Evolutionary conservation across 2,888 invertebrate genomes (phyloP).

Genomic region (Dascillus cervinus): DNA sequence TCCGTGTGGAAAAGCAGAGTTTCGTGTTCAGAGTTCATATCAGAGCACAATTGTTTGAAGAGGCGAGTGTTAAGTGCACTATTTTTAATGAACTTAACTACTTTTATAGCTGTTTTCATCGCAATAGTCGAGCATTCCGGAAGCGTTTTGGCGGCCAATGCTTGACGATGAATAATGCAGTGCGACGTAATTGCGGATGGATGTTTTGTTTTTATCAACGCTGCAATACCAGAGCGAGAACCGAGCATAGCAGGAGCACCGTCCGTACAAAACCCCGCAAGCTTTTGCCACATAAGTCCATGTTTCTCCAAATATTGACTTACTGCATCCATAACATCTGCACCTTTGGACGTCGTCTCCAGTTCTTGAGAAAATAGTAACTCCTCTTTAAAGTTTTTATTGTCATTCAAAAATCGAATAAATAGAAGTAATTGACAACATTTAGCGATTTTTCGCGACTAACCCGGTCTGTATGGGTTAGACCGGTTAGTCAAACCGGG

Average conservation of each 20-base stretch:
- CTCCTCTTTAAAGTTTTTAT: conserved; percentile 13
- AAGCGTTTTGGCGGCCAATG: conserved; percentile 16
- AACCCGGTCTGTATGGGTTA: no score
- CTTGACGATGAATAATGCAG: conserved; percentile 11
- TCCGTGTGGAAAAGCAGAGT: conserved; percentile 4
- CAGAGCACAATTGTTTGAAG: conserved; percentile 8
- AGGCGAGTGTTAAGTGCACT: conserved; percentile 14
- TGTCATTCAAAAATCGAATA: conserved; percentile 15
- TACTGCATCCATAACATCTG: conserved; percentile 13
- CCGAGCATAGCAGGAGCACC: conserved; percentile 18
- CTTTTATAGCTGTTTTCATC: conserved; percentile 16
- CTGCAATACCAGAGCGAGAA: conserved; percentile 16
- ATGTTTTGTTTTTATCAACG: conserved; percentile 18
- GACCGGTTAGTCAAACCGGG: no score
- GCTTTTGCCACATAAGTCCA: conserved; percentile 13
- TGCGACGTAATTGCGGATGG: conserved; percentile 16
- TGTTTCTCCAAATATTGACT: conserved; percentile 14
- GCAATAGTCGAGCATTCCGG: conserved; percentile 8
- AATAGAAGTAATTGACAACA: conserved; percentile 17
- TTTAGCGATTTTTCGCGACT: no score
- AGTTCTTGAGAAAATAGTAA: conserved; percentile 16
- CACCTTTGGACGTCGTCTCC: conserved; percentile 14
- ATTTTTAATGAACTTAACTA: conserved; percentile 10
- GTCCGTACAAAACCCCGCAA: conserved; percentile 17
- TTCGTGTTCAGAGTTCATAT: conserved; percentile 6